phyloP scores from a whole-genome alignment of 2,888 invertebrate species.

The Neoaliturus tenellus region DNA sequence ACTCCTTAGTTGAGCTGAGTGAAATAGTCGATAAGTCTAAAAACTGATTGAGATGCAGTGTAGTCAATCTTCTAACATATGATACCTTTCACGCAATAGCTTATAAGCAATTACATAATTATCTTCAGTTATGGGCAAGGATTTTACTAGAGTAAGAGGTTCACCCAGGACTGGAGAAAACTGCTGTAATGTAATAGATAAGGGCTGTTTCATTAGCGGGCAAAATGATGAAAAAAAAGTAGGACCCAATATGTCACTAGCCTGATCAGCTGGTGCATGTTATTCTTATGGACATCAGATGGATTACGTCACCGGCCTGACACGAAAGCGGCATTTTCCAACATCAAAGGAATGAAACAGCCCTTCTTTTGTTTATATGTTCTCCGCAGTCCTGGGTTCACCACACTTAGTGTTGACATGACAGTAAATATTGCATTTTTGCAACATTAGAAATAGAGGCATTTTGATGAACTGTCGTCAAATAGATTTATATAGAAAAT shows the following conservation, averaged over 20 bases:
- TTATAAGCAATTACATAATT: neutral
- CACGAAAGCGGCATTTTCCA: too few species aligned
- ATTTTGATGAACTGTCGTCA: neutral
- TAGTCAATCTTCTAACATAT: neutral
- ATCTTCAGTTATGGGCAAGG: neutral
- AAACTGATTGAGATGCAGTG: neutral
- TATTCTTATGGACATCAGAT: too few species aligned
- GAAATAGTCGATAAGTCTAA: neutral
- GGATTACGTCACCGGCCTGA: too few species aligned
- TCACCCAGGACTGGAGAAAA: too few species aligned
- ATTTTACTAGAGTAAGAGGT: constrained; percentile 6
- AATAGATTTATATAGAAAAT: neutral
- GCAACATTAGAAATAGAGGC: neutral
- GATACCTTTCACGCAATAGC: neutral
- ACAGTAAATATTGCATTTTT: neutral
- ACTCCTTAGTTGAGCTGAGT: neutral
- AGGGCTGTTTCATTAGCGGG: too few species aligned
- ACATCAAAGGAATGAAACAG: too few species aligned
- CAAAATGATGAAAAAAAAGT: too few species aligned
- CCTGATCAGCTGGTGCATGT: too few species aligned
- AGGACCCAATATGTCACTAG: too few species aligned
- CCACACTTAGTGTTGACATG: neutral
- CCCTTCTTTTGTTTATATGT: too few species aligned
- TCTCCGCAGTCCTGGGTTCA: too few species aligned
- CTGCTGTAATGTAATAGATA: too few species aligned